phyloP scores from a whole-genome alignment of 2,797 vertebrate genomes.

The Channallabes apus region DNA sequence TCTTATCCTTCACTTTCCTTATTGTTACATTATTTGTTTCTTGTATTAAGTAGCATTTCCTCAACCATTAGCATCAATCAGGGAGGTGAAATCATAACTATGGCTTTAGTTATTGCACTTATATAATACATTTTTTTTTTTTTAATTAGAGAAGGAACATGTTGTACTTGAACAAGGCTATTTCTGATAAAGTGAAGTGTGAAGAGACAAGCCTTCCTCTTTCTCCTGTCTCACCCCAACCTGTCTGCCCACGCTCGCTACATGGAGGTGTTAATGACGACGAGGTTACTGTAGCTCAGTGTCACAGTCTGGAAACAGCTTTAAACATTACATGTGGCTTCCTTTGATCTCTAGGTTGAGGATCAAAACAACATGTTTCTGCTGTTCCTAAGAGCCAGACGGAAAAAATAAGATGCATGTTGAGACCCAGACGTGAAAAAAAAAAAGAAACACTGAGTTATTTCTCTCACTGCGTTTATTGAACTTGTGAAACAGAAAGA shows the following conservation, averaged over 20 bases:
- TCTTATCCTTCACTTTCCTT: no score
- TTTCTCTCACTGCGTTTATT: constrained; percentile 25
- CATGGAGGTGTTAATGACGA: not conserved
- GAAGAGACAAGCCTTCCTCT: not conserved
- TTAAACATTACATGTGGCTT: not conserved
- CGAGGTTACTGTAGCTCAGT: not conserved
- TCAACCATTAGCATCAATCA: no score
- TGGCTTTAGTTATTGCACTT: no score
- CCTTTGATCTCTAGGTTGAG: not conserved
- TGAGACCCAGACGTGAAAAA: not conserved
- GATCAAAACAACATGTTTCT: not conserved
- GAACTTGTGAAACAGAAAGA: constrained; percentile 1
- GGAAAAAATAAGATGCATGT: not conserved
- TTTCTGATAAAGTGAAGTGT: not conserved
- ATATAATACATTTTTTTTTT: no score
- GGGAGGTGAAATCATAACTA: no score
- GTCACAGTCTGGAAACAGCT: not conserved
- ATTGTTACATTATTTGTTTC: no score
- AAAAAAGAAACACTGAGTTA: not conserved
- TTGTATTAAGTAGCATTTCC: no score
- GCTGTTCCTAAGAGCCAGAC: not conserved
- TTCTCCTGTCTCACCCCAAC: not conserved
- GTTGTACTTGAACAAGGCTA: no score
- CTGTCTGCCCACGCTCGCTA: not conserved
- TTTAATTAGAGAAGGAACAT: no score